Base-by-base conservation (phyloP, 1,140 invertebrate species). In the Magallana gigas region DNA sequence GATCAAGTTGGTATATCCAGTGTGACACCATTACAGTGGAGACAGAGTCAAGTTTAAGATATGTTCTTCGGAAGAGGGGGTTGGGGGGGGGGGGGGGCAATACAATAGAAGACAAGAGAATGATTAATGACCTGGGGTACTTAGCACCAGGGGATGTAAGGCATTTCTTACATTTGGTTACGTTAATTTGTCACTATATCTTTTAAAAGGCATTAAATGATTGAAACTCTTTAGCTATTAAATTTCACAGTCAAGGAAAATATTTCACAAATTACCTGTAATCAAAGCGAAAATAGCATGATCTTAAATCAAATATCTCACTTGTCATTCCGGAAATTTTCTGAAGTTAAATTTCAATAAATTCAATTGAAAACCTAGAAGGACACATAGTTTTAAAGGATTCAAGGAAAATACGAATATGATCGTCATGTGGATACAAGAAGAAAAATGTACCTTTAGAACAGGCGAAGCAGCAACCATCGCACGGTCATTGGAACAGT, bases 401-500 rank as follows among this genome's bases (percentile, higher is more conserved):
- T 48, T 48, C 36, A 48, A 48, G 36, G 36, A 48, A 48, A 62
- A 12, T 12, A n/a, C 60, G 60, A 62, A n/a, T 62, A 14, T 62
- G 12, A 62, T 62, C 14, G 14, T 16, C n/a, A 16, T 62, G 60
- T 62, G 14, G 14, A 62, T 62, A n/a, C 14, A 62, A 62, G n/a
- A 62, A 48, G 23, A 23, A 48, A 48, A 48, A 48, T 48, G 36
- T 76, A 76, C 68, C 68, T 76, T 76, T 76, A 76, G 68, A 18
- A 29, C 68, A 76, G 68, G 18, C 68, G 68, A 29, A 76, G 68
- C 23, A 76, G 68, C 68, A 76, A 76, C 68, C 68, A 76, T 76
- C 36, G 18, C 68, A 76, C 68, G 68, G 68, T 76, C 68, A 76
- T 76, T 76, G 68, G 68, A 76, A 76, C 68, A 76, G 68, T 76